Evolutionary conservation across 1,140 invertebrate genomes (phyloP), one percentile per base, ranked within the genome.

Genomic region (Drosophila navojoa): DNA sequence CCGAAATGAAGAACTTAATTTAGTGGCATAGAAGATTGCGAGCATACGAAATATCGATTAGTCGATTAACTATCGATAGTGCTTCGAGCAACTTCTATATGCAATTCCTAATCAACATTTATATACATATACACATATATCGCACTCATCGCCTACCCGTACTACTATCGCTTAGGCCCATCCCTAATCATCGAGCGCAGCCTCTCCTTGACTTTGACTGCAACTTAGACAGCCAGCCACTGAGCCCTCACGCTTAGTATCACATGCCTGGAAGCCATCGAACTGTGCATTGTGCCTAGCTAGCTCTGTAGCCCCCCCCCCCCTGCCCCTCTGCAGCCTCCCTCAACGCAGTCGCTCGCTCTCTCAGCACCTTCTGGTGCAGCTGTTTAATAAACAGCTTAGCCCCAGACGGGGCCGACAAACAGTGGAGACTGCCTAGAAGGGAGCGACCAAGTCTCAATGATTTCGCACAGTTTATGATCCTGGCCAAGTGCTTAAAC

Each of bases 311-410:
- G 3, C 1, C 2, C 3, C 49, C 15, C 40, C 6, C 15, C 32
- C 11, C 5, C 7, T 1, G 9, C 27, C 11, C 11, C 35, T 32
- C n/a, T 47, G 19, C 19, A 19, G 27, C 16, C 13, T 7, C 11
- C 13, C 16, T 52, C 44, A n/a, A n/a, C n/a, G 4, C 42, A 45
- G 55, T 5, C 40, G 5, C 3, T 15, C 13, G 3, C 40, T 6
- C 40, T 44, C 42, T 16, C 6, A 16, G 42, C n/a, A 45, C 7
- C 42, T 9, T 16, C 5, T 16, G n/a, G 42, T 16, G 42, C 42
- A 16, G 44, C 60, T 64, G 44, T 69, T 61, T 81, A 81, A 81
- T 81, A 76, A 81, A 74, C 73, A 76, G 67, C 68, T 76, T 72
- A 80, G 72, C 78, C 50, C 61, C 35, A 22, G 58, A 47, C 61